phyloP scores from a whole-genome alignment of 2,113 vertebrate species.

The Periophthalmodon schlosseri region DNA sequence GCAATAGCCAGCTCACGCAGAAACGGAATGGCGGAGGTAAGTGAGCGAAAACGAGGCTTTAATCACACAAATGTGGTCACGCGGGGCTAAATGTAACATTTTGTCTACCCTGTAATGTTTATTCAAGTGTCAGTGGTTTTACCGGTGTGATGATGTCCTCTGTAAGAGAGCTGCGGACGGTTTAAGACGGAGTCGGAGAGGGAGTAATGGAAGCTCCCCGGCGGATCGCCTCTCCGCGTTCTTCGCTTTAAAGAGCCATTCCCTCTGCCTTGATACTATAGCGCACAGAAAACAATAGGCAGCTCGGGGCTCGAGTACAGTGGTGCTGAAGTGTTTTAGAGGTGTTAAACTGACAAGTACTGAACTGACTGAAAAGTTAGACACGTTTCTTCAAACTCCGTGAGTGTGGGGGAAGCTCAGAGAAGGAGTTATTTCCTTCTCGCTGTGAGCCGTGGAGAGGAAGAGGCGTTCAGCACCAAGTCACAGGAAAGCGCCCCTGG shows the following conservation, averaged over 20 bases:
- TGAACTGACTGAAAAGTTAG: slow-evolving; percentile 54
- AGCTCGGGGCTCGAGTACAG: slow-evolving; percentile 40
- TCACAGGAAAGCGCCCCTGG: slow-evolving; percentile 81
- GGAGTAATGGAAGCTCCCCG: slow-evolving; percentile 67
- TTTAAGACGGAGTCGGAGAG: slow-evolving; percentile 45
- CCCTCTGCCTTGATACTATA: slow-evolving; percentile 56
- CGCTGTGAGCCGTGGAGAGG: slow-evolving; percentile 57
- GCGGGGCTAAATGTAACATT: slow-evolving; percentile 26
- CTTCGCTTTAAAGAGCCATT: slow-evolving; percentile 72
- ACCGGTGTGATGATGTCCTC: slow-evolving; percentile 32
- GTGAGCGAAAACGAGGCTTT: slow-evolving; percentile 75
- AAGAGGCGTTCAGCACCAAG: slow-evolving; percentile 80
- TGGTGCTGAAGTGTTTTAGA: slow-evolving; percentile 70
- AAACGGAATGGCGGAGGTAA: slow-evolving; percentile 85
- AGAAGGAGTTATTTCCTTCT: slow-evolving; percentile 75
- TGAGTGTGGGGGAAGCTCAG: slow-evolving; percentile 50
- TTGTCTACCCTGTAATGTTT: slow-evolving; percentile 17
- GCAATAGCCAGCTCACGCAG: slow-evolving; percentile 78
- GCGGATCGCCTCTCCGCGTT: slow-evolving; percentile 69
- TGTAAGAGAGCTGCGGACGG: slow-evolving; percentile 23
- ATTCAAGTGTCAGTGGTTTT: slow-evolving; percentile 18
- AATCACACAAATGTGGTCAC: slow-evolving; percentile 51
- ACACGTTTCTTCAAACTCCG: slow-evolving; percentile 42
- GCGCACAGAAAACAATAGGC: slow-evolving; percentile 63
- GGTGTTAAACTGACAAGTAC: slow-evolving; percentile 36